phyloP scores from a whole-genome alignment of 2,888 invertebrate genomes.

The Apoderus coryli region DNA sequence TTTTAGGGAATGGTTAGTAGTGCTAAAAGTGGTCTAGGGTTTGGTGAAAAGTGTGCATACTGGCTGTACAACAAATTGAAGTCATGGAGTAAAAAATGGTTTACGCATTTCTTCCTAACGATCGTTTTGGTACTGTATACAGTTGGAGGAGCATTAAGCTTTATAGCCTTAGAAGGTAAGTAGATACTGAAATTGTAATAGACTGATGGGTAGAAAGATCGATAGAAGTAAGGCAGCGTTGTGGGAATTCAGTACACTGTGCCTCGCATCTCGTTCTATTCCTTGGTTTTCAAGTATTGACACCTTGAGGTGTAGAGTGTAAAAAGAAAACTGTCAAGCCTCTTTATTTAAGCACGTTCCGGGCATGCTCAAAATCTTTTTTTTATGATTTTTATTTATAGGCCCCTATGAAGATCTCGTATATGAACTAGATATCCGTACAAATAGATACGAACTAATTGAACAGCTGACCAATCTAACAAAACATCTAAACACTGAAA shows the following conservation, averaged over 20 bases:
- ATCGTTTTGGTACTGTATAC: slow-evolving; percentile 66
- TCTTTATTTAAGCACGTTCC: not conserved
- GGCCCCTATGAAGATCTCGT: slow-evolving; percentile 23
- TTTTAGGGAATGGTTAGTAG: slow-evolving; percentile 56
- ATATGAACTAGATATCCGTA: slow-evolving; percentile 24
- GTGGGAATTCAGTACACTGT: too few relatives aligned
- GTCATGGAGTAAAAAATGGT: slow-evolving; percentile 67
- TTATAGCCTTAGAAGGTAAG: slow-evolving; percentile 66
- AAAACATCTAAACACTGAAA: slow-evolving; percentile 21
- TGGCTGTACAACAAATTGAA: slow-evolving; percentile 68
- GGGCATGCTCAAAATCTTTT: too few relatives aligned
- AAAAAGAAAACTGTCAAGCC: not conserved
- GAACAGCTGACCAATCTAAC: slow-evolving; percentile 24
- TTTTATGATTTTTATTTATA: slow-evolving; percentile 15
- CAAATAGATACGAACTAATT: slow-evolving; percentile 24
- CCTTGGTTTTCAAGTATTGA: too few relatives aligned
- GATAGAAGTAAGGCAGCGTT: too few relatives aligned
- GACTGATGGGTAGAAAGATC: too few relatives aligned
- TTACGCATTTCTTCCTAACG: slow-evolving; percentile 76
- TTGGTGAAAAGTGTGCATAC: slow-evolving; percentile 69
- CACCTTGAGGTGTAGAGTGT: too few relatives aligned
- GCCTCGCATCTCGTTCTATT: too few relatives aligned
- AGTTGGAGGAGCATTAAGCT: slow-evolving; percentile 66
- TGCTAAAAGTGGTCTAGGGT: slow-evolving; percentile 64
- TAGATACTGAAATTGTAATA: too few relatives aligned